phyloP scores from a whole-genome alignment of 2,113 vertebrate species.

The Phycodurus eques region DNA sequence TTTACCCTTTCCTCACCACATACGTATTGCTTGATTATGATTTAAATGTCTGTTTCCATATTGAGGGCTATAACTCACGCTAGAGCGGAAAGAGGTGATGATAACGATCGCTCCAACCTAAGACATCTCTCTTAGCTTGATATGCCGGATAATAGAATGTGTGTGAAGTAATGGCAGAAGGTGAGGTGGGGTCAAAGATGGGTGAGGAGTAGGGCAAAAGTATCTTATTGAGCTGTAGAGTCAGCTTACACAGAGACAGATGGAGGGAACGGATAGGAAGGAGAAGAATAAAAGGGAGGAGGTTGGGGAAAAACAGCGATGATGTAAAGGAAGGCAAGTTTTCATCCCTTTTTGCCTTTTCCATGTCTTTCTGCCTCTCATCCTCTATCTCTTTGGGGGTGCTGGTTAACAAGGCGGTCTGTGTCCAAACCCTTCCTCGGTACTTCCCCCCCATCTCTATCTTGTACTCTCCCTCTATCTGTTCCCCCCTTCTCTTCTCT shows the following conservation, averaged over 20 bases:
- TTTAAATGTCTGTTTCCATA: slow-evolving; percentile 75
- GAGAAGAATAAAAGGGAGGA: slow-evolving; percentile 33
- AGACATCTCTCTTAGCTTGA: slow-evolving; percentile 63
- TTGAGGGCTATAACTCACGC: slow-evolving; percentile 56
- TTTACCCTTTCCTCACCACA: slow-evolving; percentile 50
- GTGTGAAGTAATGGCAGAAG: slow-evolving; percentile 58
- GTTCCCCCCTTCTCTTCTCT: slow-evolving; percentile 50
- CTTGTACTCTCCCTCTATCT: slow-evolving; percentile 59
- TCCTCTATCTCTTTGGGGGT: slow-evolving; percentile 55
- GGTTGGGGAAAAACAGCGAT: slow-evolving; percentile 43
- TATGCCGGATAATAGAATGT: slow-evolving; percentile 63
- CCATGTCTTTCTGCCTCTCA: slow-evolving; percentile 45
- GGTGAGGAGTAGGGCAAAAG: slow-evolving; percentile 46
- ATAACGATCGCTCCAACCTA: slow-evolving; percentile 65
- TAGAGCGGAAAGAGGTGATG: slow-evolving; percentile 55
- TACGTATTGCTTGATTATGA: slow-evolving; percentile 70
- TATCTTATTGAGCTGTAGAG: slow-evolving; percentile 60
- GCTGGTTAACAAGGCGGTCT: slow-evolving; percentile 70
- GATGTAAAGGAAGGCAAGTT: slow-evolving; percentile 64
- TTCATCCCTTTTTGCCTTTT: slow-evolving; percentile 45
- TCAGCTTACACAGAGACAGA: slow-evolving; percentile 51
- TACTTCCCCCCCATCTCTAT: slow-evolving; percentile 44
- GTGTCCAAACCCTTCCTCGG: slow-evolving; percentile 69
- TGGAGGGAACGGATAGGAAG: slow-evolving; percentile 45
- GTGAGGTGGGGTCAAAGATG: slow-evolving; percentile 36